These are phyloP conservation scores for Syrphus vitripennis DNA, from an alignment of 2,888 invertebrate genomes.

Conservation along the genomic window DNA sequence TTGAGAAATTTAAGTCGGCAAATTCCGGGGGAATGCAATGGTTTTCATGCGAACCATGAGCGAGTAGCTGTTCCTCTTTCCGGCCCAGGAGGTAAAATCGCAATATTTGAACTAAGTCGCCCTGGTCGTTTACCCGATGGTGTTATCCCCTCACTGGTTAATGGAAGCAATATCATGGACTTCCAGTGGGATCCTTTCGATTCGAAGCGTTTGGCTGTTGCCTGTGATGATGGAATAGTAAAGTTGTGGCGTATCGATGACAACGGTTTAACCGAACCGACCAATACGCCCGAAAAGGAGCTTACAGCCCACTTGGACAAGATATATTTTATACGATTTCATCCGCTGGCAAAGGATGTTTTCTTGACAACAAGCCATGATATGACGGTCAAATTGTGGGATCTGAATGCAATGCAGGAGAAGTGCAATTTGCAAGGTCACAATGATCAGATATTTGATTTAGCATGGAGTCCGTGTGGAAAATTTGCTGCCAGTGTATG, in stretches of 20 bases:
- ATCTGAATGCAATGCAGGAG: conserved; percentile 85
- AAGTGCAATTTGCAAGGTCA: conserved; percentile 88
- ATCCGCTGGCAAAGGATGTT: conserved; percentile 93
- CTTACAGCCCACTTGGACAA: conserved; percentile 93
- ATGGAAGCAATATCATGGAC: conserved; percentile 94
- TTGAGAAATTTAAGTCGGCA: conserved; percentile 94
- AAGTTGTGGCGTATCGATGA: conserved; percentile 91
- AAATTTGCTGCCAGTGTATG: conserved; percentile 92
- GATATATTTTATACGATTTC: conserved; percentile 94
- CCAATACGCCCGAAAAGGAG: conserved; percentile 87
- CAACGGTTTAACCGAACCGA: conserved; percentile 87
- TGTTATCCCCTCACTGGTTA: conserved; percentile 93
- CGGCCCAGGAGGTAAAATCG: conserved; percentile 95
- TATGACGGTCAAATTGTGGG: conserved; percentile 94
- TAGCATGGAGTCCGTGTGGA: conserved; percentile 97
- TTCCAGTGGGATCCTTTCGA: conserved; percentile 98
- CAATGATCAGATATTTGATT: conserved; percentile 93
- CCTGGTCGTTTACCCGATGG: conserved; percentile 90
- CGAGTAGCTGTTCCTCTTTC: conserved; percentile 95
- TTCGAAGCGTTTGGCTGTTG: conserved; percentile 89
- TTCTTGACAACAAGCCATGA: conserved; percentile 95
- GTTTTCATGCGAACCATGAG: conserved; percentile 93
- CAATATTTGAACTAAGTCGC: conserved; percentile 90
- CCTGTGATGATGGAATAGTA: conserved; percentile 93
- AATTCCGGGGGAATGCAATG: conserved; percentile 96